Evolutionary conservation across 2,797 vertebrate genomes (phyloP).

Genomic region (Phaenicophaeus curvirostris): DNA sequence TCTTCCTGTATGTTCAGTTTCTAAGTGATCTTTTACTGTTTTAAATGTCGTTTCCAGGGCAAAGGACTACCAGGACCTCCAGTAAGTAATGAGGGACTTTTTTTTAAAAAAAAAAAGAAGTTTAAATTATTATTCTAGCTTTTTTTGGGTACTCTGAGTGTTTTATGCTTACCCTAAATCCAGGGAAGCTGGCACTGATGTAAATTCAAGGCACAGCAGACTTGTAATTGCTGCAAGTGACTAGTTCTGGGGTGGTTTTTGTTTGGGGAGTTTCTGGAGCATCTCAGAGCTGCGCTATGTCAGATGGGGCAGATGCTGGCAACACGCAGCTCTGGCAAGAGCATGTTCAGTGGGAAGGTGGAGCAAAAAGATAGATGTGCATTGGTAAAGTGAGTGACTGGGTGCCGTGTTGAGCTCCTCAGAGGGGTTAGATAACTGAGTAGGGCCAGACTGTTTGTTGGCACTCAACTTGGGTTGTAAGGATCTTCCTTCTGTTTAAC

Average conservation of each 20-base stretch:
- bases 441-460: neutral
- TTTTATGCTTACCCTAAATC: neutral
- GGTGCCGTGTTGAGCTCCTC: neutral
- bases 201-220: neutral
- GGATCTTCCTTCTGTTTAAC: neutral
- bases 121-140: neutral
- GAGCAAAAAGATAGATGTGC: no score
- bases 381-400: neutral
- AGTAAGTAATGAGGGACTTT: constrained; percentile 80
- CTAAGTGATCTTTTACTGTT: neutral
- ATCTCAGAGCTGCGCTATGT: neutral
- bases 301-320: neutral
- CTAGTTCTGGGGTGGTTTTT: neutral
- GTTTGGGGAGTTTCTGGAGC: neutral
- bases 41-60: constrained; percentile 79
- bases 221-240: neutral
- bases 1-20: neutral
- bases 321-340: rapidly evolving
- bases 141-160: neutral
- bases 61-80: constrained; percentile 93
- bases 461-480: neutral
- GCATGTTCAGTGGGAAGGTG: rapidly evolving
- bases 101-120: neutral
- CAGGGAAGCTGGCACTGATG: neutral
- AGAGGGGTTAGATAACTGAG: rapidly evolving